Conservation (phyloP, 2,888 invertebrate genomes). For the Chydorus sphaericus region DNA sequence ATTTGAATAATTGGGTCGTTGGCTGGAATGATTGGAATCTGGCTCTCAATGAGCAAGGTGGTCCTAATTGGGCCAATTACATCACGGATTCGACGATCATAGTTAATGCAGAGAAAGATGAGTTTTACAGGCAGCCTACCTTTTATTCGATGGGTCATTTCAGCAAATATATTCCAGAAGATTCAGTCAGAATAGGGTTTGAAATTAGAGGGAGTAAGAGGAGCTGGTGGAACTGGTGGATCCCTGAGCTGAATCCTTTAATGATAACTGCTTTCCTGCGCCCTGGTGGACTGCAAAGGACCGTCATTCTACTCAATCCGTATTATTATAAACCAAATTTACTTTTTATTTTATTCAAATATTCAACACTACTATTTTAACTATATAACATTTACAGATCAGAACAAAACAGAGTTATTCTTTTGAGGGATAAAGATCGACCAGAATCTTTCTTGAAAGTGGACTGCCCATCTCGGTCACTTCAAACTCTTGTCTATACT, state of each 20-base stretch:
- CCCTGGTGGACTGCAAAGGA: conserved; percentile 35
- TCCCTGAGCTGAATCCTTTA: conserved; percentile 27
- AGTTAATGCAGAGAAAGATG: conserved; percentile 33
- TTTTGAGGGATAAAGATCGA: neutral
- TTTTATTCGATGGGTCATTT: conserved; percentile 40
- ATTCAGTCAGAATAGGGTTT: conserved; percentile 18
- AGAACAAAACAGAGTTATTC: neutral
- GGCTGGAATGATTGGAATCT: conserved; percentile 91
- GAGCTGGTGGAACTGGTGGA: too few relatives aligned
- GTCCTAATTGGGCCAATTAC: conserved; percentile 50
- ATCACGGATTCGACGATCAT: conserved; percentile 59
- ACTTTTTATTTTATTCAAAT: too few relatives aligned
- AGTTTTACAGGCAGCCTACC: conserved; percentile 41
- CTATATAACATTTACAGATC: too few relatives aligned
- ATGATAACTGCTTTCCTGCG: conserved; percentile 39
- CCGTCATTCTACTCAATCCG: conserved; percentile 39
- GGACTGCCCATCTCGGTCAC: neutral
- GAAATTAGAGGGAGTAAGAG: neutral
- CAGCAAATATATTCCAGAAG: conserved; percentile 24
- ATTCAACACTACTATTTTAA: too few relatives aligned
- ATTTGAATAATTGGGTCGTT: conserved; percentile 53
- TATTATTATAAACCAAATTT: too few relatives aligned
- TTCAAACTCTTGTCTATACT: conserved; percentile 6
- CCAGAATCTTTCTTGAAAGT: conserved; percentile 1
- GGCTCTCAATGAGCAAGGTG: conserved; percentile 52